Evolutionary conservation across 2,113 vertebrate genomes (phyloP).

Genomic region (Sclerurus mexicanus): DNA sequence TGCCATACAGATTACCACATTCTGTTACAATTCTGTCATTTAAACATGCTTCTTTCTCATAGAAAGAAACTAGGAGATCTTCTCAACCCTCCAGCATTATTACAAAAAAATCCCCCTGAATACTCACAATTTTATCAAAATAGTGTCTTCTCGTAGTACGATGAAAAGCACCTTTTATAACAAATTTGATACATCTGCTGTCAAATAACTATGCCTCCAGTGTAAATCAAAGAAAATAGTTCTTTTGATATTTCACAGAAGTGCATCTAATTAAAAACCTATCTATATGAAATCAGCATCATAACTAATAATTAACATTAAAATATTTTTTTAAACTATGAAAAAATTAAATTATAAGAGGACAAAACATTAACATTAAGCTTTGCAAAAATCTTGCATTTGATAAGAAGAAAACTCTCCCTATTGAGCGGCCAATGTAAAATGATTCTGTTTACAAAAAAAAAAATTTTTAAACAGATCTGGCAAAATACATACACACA

Average conservation of each 20-base stretch:
- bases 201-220: conserved; percentile 81
- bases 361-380: conserved; percentile 75
- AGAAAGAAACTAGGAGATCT: conserved; percentile 71
- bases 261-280: conserved; percentile 80
- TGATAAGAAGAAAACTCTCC: conserved; percentile 69
- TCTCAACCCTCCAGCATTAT: conserved; percentile 71
- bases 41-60: conserved; percentile 63
- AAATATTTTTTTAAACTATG: conserved; percentile 75
- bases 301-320: conserved; percentile 81
- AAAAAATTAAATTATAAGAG: conserved; percentile 77
- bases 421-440: conserved; percentile 62
- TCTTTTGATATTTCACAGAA: conserved; percentile 83
- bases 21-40: conserved; percentile 64
- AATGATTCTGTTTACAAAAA: conserved; percentile 66
- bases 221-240: conserved; percentile 81
- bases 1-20: conserved; percentile 70
- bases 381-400: conserved; percentile 77
- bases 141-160: conserved; percentile 77
- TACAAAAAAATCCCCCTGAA: conserved; percentile 74
- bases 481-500: conserved; percentile 77
- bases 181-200: conserved; percentile 78
- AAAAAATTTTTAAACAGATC: conserved; percentile 32
- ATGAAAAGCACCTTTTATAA: conserved; percentile 79
- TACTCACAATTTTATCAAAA: conserved; percentile 77
- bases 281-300: conserved; percentile 75